phyloP scores from a whole-genome alignment of 2,888 invertebrate genomes.

The Lepidocyrtoides sp. region DNA sequence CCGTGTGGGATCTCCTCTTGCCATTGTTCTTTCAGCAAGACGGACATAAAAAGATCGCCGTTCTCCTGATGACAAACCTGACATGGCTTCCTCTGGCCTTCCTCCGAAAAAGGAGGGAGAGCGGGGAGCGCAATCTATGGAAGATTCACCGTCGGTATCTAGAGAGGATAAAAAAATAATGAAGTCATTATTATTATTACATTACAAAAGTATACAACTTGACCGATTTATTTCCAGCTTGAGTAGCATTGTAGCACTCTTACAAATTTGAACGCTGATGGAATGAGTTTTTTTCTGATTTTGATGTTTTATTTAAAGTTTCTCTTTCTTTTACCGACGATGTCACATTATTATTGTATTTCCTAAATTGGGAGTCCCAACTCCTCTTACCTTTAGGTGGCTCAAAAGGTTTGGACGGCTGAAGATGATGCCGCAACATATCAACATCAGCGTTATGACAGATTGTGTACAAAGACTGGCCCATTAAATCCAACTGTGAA shows the following conservation, averaged over 20 bases:
- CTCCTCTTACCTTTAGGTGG: constrained; percentile 81
- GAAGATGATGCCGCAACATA: constrained; percentile 85
- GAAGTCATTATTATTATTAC: neutral
- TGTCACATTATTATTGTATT: too few species aligned
- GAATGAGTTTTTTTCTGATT: too few species aligned
- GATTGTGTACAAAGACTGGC: constrained; percentile 93
- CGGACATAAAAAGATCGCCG: constrained; percentile 87
- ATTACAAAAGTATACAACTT: too few species aligned
- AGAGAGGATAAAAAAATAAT: neutral
- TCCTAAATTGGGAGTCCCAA: too few species aligned
- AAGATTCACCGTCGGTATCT: constrained; percentile 77
- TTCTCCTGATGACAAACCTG: constrained; percentile 86
- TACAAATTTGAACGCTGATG: too few species aligned
- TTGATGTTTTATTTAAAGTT: too few species aligned
- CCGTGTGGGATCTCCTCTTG: constrained; percentile 91
- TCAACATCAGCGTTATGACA: constrained; percentile 93
- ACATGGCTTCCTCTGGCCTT: constrained; percentile 85
- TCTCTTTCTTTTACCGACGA: too few species aligned
- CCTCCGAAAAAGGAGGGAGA: constrained; percentile 85
- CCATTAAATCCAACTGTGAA: constrained; percentile 94
- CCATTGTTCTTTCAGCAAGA: constrained; percentile 89
- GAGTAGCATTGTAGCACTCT: too few species aligned
- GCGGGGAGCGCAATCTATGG: constrained; percentile 84
- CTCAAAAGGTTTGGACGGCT: constrained; percentile 84
- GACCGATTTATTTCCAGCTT: too few species aligned